Base-by-base conservation (phyloP, 2,113 vertebrate species). In the Carassius auratus region DNA sequence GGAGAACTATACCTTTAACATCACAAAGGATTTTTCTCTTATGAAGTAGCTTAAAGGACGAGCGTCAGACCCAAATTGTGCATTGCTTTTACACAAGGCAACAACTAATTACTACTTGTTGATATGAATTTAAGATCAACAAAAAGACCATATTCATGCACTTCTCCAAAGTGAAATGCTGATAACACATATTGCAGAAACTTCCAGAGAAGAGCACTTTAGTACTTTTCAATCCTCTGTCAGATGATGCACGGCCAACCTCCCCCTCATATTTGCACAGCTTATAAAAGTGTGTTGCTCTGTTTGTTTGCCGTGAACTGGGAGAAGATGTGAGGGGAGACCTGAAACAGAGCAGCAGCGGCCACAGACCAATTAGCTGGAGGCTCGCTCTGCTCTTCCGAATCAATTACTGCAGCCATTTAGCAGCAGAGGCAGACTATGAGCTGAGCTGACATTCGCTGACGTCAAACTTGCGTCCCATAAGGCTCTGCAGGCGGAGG, bases 371-470 rank as follows among this genome's bases (percentile, higher is more conserved):
- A 83, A 81, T 82, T 73, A 77, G 61, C 73, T 42, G 7, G 21
- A 36, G 71, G 68, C 38, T 88, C 26, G 66, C 52, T 55, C n/a
- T 26, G 71, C 83, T 77, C 30, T 80, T 82, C 78, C 68, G 59
- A 84, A 86, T 89, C 85, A 87, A 89, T 89, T 68, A 82, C 71
- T 85, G 75, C 61, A 74, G 64, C 78, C 59, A 81, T 86, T 88
- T 71, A 88, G 48, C 69, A 81, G 75, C 81, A 61, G 78, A 85
- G 74, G 74, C 87, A 73, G 84, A 74, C 30, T 38, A 85, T 85
- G 73, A 68, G 57, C 77, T 30, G 73, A 78, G 78, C 83, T 64
- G 83, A 76, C 50, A 77, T 83, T 79, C n/a, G 33, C 33, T 89
- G 88, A 89, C 88, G 88, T 87, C 85, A 89, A 68, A 74, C 61